These are phyloP conservation scores for Oryzias sinensis DNA, from an alignment of 2,797 vertebrate species.

Conservation along the genomic window DNA sequence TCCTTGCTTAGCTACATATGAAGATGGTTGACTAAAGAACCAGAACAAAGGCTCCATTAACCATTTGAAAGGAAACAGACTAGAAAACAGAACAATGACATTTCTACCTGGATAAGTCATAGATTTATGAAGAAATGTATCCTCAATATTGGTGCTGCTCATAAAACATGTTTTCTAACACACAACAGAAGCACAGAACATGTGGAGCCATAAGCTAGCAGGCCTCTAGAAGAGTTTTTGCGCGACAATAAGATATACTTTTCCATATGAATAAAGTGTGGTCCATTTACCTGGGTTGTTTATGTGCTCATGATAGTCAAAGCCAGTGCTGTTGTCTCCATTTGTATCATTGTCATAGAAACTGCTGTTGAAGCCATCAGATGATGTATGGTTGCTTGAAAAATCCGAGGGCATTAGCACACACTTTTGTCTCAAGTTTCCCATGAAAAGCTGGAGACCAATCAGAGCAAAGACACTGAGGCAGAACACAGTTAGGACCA, in stretches of 20 bases:
- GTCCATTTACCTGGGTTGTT: slow-evolving; percentile 74
- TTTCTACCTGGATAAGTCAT: too few species aligned
- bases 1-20: too few species aligned
- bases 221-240: not conserved
- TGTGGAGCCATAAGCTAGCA: too few species aligned
- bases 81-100: too few species aligned
- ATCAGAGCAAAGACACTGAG: slow-evolving; percentile 91
- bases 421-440: slow-evolving; percentile 90
- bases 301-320: slow-evolving; percentile 79
- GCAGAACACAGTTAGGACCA: slow-evolving; percentile 95
- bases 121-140: too few species aligned
- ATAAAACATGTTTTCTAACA: too few species aligned
- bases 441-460: slow-evolving; percentile 96
- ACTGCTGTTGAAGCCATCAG: not conserved
- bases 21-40: too few species aligned
- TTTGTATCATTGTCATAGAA: slow-evolving; percentile 19
- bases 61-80: too few species aligned
- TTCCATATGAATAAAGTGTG: not conserved
- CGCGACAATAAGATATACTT: not conserved
- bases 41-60: too few species aligned
- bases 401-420: slow-evolving; percentile 72
- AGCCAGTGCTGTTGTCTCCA: slow-evolving; percentile 25
- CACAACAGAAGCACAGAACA: too few species aligned
- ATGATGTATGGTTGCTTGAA: slow-evolving; percentile 12
- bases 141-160: too few species aligned